Evolutionary conservation across 2,888 invertebrate genomes (phyloP).

Genomic region (Unio pictorum): DNA sequence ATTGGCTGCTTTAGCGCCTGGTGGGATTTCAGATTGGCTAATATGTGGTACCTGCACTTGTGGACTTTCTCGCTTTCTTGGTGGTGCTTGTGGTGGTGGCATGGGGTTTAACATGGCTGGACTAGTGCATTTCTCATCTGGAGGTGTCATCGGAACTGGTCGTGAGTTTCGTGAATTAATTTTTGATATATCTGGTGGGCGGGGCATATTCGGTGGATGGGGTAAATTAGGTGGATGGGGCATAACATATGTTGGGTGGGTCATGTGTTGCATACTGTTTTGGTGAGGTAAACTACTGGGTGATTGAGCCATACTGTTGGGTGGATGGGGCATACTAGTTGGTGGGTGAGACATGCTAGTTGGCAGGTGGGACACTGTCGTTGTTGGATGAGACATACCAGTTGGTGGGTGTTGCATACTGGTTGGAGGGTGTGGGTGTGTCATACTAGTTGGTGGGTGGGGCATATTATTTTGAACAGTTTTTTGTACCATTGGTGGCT

Average conservation of each 20-base stretch:
- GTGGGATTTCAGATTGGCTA: conserved; percentile 68
- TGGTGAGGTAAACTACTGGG: no score
- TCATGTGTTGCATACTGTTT: not conserved
- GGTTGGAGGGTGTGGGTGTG: conserved; percentile 15
- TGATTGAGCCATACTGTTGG: not conserved
- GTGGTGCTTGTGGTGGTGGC: conserved; percentile 40
- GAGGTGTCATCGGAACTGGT: no score
- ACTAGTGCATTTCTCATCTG: no score
- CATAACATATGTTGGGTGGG: conserved; percentile 22
- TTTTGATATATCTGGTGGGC: conserved; percentile 23
- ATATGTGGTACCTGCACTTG: conserved; percentile 70
- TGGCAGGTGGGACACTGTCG: conserved; percentile 20
- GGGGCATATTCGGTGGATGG: conserved; percentile 23
- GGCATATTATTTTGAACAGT: conserved; percentile 9
- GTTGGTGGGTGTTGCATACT: conserved; percentile 29
- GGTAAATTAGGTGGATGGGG: conserved; percentile 19
- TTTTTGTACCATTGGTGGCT: conserved; percentile 1
- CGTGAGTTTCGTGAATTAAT: not conserved
- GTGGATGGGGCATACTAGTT: conserved; percentile 27
- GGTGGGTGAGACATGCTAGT: conserved; percentile 14
- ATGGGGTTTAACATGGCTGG: conserved; percentile 12
- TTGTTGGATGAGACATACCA: conserved; percentile 13
- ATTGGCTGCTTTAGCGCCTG: conserved; percentile 58
- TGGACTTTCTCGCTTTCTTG: conserved; percentile 61
- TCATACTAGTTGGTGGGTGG: conserved; percentile 21